Percentiles rank a stretch among this genome's conserved stretches.
phyloP scores from a whole-genome alignment of 2,797 vertebrate species.

The Danio jaintianensis region DNA sequence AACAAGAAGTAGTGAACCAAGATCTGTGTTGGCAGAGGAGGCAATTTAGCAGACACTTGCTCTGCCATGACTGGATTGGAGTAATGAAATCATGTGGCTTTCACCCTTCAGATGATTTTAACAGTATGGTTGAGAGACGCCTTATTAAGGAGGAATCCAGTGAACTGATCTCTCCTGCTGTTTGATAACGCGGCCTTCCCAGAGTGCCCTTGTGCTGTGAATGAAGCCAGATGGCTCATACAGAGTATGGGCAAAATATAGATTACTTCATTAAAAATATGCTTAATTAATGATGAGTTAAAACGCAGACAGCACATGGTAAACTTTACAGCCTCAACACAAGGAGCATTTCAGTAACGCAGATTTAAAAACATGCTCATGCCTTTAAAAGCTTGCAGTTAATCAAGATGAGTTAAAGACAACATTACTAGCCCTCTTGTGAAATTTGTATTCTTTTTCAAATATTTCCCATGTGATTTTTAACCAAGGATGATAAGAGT shows the following conservation, averaged over 20 bases:
- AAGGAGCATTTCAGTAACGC: neutral
- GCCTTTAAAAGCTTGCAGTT: neutral
- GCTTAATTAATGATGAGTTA: conserved; percentile 17
- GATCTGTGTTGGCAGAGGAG: conserved; percentile 39
- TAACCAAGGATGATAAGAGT: too few species aligned
- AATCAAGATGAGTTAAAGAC: too few species aligned
- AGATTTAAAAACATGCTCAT: neutral
- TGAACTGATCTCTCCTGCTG: conserved; percentile 30
- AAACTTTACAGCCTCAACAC: neutral
- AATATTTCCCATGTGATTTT: too few species aligned
- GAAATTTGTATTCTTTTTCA: too few species aligned
- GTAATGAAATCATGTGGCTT: conserved; percentile 50
- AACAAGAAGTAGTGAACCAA: conserved; percentile 41
- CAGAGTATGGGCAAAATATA: conserved; percentile 11
- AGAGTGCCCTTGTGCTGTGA: conserved; percentile 12
- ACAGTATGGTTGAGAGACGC: conserved; percentile 28
- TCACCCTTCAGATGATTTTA: conserved; percentile 52
- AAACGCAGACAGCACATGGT: neutral
- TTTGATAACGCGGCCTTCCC: neutral
- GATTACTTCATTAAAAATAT: neutral
- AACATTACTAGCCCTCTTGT: too few species aligned
- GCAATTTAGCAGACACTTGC: conserved; percentile 40
- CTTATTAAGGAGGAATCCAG: conserved; percentile 33
- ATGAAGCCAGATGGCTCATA: conserved; percentile 7
- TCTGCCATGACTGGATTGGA: conserved; percentile 38